Conservation (phyloP, 2,888 invertebrate genomes). For the Scaptomyza caliginosa region DNA sequence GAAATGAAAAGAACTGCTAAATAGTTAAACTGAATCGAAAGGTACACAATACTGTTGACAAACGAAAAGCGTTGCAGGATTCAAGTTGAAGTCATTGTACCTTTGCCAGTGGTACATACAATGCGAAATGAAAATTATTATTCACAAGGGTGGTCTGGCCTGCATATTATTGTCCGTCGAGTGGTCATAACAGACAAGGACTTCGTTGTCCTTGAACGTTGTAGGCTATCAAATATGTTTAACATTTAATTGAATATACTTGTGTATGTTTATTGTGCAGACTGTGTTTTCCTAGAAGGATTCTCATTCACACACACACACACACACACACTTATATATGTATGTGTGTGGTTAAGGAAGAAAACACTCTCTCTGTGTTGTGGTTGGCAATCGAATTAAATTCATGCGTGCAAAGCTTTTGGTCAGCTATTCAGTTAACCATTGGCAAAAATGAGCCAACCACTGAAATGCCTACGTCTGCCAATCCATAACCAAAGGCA, state of each 20-base stretch:
- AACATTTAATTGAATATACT: slow-evolving; percentile 27
- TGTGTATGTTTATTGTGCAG: background rate
- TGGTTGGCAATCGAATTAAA: slow-evolving; percentile 44
- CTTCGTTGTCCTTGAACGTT: slow-evolving; percentile 1
- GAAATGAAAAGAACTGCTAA: background rate
- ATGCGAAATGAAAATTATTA: slow-evolving; percentile 15
- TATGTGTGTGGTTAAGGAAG: background rate
- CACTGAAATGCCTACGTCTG: slow-evolving; percentile 53
- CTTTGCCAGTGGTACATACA: background rate
- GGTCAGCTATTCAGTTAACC: slow-evolving; percentile 23
- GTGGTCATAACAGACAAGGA: background rate
- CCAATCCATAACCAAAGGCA: slow-evolving; percentile 16
- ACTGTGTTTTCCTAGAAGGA: background rate
- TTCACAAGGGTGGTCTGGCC: slow-evolving; percentile 3
- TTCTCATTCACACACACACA: slow-evolving; percentile 29
- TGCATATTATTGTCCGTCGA: slow-evolving; percentile 31
- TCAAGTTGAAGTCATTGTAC: background rate
- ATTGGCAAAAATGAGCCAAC: slow-evolving; percentile 28
- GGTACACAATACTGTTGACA: background rate
- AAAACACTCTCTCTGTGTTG: slow-evolving; percentile 8
- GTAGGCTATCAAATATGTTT: background rate
- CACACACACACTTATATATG: slow-evolving; percentile 5
- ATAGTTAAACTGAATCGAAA: background rate
- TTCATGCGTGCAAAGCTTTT: slow-evolving; percentile 37
- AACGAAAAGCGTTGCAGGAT: background rate